phyloP scores from a whole-genome alignment of 2,888 invertebrate species.

The Folsomia candida region DNA sequence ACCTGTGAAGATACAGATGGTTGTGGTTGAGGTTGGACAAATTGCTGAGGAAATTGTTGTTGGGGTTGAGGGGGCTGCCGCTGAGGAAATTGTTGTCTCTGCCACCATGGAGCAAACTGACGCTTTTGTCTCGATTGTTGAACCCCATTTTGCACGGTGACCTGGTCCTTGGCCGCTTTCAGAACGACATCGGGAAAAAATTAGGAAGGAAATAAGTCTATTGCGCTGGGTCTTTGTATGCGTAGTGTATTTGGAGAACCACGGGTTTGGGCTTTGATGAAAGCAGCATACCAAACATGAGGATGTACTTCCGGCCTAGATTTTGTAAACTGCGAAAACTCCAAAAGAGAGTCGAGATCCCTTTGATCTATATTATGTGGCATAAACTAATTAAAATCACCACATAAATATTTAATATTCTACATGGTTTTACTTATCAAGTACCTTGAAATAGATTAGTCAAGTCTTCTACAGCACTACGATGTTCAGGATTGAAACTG shows the following conservation, averaged over 20 bases:
- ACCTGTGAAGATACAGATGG: too few relatives aligned
- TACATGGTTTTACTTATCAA: not conserved
- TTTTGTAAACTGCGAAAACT: conserved; percentile 3
- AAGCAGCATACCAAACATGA: conserved; percentile 10
- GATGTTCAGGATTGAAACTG: not conserved
- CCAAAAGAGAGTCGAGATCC: not conserved
- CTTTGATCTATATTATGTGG: not conserved
- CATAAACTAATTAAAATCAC: too few relatives aligned
- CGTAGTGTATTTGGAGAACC: not conserved
- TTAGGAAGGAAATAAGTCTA: conserved; percentile 5
- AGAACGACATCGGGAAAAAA: conserved; percentile 1
- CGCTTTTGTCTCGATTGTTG: not conserved
- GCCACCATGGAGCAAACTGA: not conserved
- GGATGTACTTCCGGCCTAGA: not conserved
- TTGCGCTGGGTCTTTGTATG: not conserved
- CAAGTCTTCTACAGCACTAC: not conserved
- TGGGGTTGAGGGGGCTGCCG: too few relatives aligned
- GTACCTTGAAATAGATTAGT: not conserved
- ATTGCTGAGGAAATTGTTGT: too few relatives aligned
- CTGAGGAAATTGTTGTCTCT: too few relatives aligned
- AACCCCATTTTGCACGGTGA: not conserved
- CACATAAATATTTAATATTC: not conserved
- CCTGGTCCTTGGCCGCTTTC: not conserved
- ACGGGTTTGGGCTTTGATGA: not conserved
- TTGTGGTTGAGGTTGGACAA: too few relatives aligned